phyloP scores from a whole-genome alignment of 2,797 vertebrate genomes.

The Sitta carolinensis region DNA sequence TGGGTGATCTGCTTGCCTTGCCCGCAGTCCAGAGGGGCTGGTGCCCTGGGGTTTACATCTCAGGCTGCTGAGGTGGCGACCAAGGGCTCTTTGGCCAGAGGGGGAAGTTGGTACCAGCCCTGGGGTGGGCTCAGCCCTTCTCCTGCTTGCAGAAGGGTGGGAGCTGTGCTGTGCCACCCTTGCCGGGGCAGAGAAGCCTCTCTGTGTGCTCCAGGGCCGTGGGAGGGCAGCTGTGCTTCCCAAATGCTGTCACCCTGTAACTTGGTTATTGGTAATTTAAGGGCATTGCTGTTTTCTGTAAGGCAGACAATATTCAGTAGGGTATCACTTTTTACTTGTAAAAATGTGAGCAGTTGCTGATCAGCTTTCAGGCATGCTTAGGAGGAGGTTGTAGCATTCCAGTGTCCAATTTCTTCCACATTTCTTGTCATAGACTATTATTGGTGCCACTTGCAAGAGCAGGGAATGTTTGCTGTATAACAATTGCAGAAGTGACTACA shows the following conservation, averaged over 20 bases:
- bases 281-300: not conserved
- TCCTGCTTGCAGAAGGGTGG: rapidly evolving
- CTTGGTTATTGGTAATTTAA: rapidly evolving
- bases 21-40: not conserved
- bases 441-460: not conserved
- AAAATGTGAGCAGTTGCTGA: not conserved
- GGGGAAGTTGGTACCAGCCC: not conserved
- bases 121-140: not conserved
- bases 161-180: not conserved
- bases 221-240: not conserved
- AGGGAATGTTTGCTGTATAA: not conserved
- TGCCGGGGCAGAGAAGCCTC: not conserved
- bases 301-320: not conserved
- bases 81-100: not conserved
- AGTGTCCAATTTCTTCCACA: not conserved
- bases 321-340: not conserved
- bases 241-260: not conserved
- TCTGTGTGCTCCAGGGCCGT: not conserved
- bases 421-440: not conserved
- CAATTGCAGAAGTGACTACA: not conserved
- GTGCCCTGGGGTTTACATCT: rapidly evolving
- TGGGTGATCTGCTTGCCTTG: not conserved
- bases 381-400: not conserved
- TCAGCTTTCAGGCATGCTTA: not conserved
- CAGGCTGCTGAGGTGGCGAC: not conserved